A percentile compares a stretch with the other conserved stretches of the same genome.
Evolutionary conservation across 1,140 invertebrate species (phyloP).

Genomic region (Sminthurides bifidus): DNA sequence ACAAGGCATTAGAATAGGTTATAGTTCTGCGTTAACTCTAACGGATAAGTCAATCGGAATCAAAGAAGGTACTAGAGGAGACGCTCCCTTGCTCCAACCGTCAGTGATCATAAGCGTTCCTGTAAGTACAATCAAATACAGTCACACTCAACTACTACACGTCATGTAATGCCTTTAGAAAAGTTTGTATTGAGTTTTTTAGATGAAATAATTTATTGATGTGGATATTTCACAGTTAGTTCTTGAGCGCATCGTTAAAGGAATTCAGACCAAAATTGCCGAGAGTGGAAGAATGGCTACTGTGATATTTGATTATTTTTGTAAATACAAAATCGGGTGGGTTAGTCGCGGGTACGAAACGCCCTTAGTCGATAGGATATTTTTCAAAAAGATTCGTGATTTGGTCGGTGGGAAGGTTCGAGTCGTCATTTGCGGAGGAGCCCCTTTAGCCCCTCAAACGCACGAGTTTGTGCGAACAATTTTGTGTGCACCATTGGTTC

Average conservation of each 20-base stretch:
- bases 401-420: conserved; percentile 77
- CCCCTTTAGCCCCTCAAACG: conserved; percentile 84
- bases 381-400: conserved; percentile 64
- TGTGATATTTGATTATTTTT: conserved; percentile 78
- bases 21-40: conserved; percentile 88
- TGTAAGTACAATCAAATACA: conserved; percentile 39
- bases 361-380: conserved; percentile 62
- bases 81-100: conserved; percentile 77
- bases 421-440: conserved; percentile 83
- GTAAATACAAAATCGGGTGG: conserved; percentile 80
- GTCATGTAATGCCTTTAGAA: neutral
- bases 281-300: conserved; percentile 59
- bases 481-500: conserved; percentile 76
- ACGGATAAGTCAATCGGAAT: conserved; percentile 93
- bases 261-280: conserved; percentile 79
- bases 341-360: conserved; percentile 68
- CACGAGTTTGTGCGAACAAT: conserved; percentile 89
- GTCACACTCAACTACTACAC: neutral
- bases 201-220: no score
- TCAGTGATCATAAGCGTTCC: conserved; percentile 92
- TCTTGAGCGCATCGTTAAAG: conserved; percentile 88
- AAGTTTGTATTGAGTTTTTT: neutral
- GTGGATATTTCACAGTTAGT: conserved; percentile 62
- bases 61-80: conserved; percentile 77
- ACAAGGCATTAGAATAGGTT: conserved; percentile 73